These are phyloP conservation scores for Cottoperca gobio DNA, from an alignment of 2,797 vertebrate genomes.

Conservation along the genomic window DNA sequence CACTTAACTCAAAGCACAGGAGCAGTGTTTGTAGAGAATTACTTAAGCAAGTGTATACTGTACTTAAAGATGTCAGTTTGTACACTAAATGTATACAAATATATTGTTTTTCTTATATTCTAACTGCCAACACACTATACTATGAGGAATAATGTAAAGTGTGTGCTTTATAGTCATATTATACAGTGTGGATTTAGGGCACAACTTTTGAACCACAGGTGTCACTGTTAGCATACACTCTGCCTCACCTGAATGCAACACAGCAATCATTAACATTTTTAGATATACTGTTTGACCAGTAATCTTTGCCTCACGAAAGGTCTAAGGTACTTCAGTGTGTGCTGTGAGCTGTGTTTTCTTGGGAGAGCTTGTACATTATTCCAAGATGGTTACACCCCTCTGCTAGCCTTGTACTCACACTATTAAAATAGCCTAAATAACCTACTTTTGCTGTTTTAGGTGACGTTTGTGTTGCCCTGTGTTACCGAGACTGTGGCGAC, in stretches of 20 bases:
- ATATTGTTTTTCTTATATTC: too few relatives aligned
- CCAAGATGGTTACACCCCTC: background rate
- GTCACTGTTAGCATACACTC: background rate
- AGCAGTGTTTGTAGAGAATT: too few relatives aligned
- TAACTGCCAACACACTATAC: background rate
- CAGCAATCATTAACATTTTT: background rate
- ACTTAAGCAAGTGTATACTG: background rate
- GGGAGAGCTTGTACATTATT: background rate
- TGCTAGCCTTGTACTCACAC: background rate
- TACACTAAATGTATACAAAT: background rate
- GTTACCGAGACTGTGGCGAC: too few relatives aligned
- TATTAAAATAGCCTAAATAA: background rate
- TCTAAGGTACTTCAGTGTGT: background rate
- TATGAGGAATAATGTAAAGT: background rate
- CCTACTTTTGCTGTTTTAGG: background rate
- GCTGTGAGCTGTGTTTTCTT: background rate
- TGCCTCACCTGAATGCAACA: background rate
- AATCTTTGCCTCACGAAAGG: background rate
- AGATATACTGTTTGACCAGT: background rate
- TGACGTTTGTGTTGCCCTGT: too few relatives aligned
- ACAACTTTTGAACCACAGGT: constrained; percentile 1
- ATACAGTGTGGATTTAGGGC: background rate
- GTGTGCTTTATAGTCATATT: background rate
- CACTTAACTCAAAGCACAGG: too few relatives aligned
- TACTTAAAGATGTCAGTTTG: background rate